Percentiles rank a stretch among this genome's conserved stretches.
Evolutionary conservation across 2,888 invertebrate species (phyloP).

Genomic region (Tetrapedia diversipes): DNA sequence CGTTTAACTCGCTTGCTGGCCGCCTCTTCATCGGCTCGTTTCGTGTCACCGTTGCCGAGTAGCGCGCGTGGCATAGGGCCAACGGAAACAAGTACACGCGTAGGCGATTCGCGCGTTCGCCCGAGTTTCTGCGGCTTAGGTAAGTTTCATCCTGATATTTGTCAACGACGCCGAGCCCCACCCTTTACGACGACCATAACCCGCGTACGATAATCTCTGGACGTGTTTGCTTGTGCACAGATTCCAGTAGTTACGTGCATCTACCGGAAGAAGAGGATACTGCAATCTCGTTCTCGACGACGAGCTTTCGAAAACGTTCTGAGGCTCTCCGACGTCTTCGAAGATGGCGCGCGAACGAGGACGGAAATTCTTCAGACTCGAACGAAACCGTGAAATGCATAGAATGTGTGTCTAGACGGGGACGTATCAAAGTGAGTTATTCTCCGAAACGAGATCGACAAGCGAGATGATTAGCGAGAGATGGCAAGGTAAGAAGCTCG

Average conservation of each 20-base stretch:
- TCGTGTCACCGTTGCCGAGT: slow-evolving; percentile 52
- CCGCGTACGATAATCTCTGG: neutral
- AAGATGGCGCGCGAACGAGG: neutral
- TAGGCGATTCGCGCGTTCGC: slow-evolving; percentile 50
- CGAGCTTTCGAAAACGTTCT: neutral
- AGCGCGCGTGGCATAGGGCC: slow-evolving; percentile 59
- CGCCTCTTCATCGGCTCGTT: slow-evolving; percentile 23
- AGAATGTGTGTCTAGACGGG: too few relatives aligned
- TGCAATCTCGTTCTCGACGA: too few relatives aligned
- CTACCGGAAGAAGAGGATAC: too few relatives aligned
- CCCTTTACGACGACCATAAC: neutral
- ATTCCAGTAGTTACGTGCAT: too few relatives aligned
- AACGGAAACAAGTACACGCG: slow-evolving; percentile 66
- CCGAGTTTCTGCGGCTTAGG: slow-evolving; percentile 33
- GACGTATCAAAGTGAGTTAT: too few relatives aligned
- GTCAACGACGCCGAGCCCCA: slow-evolving; percentile 11
- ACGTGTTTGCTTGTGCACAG: neutral
- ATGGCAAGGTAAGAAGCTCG: too few relatives aligned
- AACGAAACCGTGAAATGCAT: too few relatives aligned
- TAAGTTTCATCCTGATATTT: slow-evolving; percentile 31
- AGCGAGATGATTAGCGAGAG: too few relatives aligned
- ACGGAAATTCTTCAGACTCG: too few relatives aligned
- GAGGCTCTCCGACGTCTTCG: too few relatives aligned
- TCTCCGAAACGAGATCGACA: too few relatives aligned
- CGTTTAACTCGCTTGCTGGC: slow-evolving; percentile 17